Evolutionary conservation across 2,113 vertebrate genomes (phyloP), one percentile per base, ranked within the genome.

Genomic region (Lophochroa leadbeateri): DNA sequence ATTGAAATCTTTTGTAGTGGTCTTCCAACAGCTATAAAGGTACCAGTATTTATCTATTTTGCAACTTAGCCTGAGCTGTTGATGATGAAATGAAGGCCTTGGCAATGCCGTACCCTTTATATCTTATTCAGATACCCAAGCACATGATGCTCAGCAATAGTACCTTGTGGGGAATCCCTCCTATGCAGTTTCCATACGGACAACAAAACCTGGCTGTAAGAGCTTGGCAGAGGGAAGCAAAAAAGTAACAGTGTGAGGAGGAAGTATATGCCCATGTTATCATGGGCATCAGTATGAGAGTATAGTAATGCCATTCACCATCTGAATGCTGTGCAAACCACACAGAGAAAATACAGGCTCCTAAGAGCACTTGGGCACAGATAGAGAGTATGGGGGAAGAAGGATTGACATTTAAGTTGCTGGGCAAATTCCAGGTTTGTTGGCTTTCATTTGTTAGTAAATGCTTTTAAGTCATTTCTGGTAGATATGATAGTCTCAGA

Each of bases 151-250:
- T 67, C 58, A 52, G 75, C 27, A 35, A 3, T 4, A 64, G 50
- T 25, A 28, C 58, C 27, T n/a, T 0, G 0, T 52, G 60, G 55
- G 41, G n/a, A 63, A 18, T 4, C 7, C 71, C 52, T 85, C 35
- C 61, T 47, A 5, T 19, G 65, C 50, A 29, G 7, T 47, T 72
- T 43, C 68, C 39, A 31, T 6, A 6, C 3, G 33, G 47, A 13
- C 17, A 43, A 7, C 33, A 69, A 65, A 74, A 9, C 1, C 0
- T 5, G 27, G 10, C 89, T 88, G 20, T 60, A 53, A 43, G 75
- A 88, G 35, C 24, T 86, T 35, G 29, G 47, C 35, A 29, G 18
- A 70, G 75, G 58, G 27, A 27, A 92, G 61, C 15, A 82, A 28
- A 74, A 64, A 31, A 75, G 5, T 43, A 24, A 4, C 10, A 7